phyloP scores from a whole-genome alignment of 1,140 invertebrate species.

The Drosophila bocki region DNA sequence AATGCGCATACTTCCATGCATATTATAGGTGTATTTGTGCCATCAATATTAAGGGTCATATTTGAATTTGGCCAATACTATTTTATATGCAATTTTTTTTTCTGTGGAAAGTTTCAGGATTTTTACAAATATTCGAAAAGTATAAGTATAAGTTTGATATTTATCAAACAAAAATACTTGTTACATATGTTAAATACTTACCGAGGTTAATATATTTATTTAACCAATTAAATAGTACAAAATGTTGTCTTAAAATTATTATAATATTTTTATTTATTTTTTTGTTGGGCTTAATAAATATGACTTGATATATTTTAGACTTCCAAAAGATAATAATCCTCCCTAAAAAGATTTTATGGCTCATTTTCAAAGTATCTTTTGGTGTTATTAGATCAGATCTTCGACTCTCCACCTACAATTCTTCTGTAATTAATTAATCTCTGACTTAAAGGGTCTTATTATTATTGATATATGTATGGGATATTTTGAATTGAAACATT shows the following conservation, averaged over 20 bases:
- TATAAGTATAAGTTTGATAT: no score
- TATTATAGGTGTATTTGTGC: slow-evolving; percentile 1
- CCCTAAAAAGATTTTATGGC: not conserved
- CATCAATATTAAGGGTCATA: slow-evolving; percentile 12
- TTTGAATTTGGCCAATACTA: not conserved
- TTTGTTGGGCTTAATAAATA: not conserved
- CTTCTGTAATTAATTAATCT: not conserved
- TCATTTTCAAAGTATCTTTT: not conserved
- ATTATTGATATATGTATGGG: not conserved
- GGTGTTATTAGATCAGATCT: not conserved
- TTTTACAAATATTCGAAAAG: not conserved
- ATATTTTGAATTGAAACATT: not conserved
- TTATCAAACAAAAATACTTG: not conserved
- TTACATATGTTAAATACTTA: no score
- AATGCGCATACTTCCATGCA: slow-evolving; percentile 2
- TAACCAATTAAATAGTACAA: no score
- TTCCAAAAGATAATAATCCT: accelerated
- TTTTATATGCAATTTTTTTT: no score
- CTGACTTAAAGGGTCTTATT: not conserved
- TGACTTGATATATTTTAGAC: not conserved
- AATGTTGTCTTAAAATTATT: no score
- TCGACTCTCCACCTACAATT: no score
- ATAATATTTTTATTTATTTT: not conserved
- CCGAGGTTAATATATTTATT: no score
- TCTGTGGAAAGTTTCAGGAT: not conserved